These are phyloP conservation scores for Sceloporus tristichus DNA, from an alignment of 2,113 vertebrate species.

Conservation along the genomic window DNA sequence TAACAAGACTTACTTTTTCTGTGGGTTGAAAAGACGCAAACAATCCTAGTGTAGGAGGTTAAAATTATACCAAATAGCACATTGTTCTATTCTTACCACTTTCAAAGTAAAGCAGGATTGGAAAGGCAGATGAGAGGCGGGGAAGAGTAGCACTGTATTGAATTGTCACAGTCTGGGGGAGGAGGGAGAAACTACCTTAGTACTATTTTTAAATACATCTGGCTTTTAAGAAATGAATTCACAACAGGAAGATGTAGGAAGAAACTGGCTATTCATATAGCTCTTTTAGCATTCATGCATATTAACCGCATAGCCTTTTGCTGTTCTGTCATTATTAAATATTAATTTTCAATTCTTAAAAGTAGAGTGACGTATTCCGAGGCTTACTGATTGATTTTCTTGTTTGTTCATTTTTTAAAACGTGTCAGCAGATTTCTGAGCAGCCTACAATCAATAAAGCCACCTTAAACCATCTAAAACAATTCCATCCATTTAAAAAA, in stretches of 20 bases:
- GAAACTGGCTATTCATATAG: neutral
- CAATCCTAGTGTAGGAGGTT: conserved; percentile 61
- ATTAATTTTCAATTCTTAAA: neutral
- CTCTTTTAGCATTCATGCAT: neutral
- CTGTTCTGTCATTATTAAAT: neutral
- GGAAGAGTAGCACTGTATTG: conserved; percentile 21
- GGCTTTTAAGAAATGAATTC: conserved; percentile 1
- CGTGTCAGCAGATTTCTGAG: too few relatives aligned
- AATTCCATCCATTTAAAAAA: too few relatives aligned
- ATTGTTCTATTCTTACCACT: conserved; percentile 65
- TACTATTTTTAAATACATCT: conserved; percentile 58
- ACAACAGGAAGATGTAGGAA: neutral
- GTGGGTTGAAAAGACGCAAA: conserved; percentile 53
- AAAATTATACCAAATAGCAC: conserved; percentile 55
- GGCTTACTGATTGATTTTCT: too few relatives aligned
- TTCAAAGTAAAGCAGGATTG: conserved; percentile 33
- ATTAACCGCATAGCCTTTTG: neutral
- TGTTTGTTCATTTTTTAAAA: too few relatives aligned
- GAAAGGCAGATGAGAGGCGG: neutral
- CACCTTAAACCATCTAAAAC: too few relatives aligned
- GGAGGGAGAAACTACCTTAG: conserved; percentile 23
- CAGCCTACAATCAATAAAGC: too few relatives aligned
- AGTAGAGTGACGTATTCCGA: too few relatives aligned
- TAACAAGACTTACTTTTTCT: conserved; percentile 64
- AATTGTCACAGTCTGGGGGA: conserved; percentile 20